phyloP scores from a whole-genome alignment of 2,797 vertebrate genomes.

The Sebastes kiyomatsui region DNA sequence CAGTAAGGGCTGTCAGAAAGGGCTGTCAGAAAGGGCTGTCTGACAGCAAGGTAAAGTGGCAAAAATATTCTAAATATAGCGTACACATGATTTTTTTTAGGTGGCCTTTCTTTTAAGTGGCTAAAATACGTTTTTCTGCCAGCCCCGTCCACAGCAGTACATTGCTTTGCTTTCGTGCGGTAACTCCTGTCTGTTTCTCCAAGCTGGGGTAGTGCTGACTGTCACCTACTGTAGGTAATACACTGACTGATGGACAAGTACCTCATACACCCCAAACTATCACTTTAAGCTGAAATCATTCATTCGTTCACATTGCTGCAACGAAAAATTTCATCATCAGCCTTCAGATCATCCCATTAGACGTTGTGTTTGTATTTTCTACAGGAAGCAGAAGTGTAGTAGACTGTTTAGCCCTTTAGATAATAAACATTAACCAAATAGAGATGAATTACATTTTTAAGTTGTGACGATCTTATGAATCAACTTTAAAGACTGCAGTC shows the following conservation, averaged over 20 bases:
- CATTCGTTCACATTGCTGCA: background rate
- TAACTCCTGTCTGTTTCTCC: no score
- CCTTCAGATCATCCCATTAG: background rate
- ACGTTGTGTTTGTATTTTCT: background rate
- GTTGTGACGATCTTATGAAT: background rate
- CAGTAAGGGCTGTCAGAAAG: no score
- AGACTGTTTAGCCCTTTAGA: background rate
- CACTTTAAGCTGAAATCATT: background rate
- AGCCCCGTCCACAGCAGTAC: no score
- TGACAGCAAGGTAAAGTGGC: no score
- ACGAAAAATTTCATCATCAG: background rate
- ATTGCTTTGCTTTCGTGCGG: no score
- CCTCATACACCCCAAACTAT: background rate
- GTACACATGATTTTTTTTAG: no score
- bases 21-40: no score
- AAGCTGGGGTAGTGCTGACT: no score
- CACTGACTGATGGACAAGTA: background rate
- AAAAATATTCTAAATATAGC: no score
- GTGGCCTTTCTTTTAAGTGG: no score
- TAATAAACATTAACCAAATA: background rate
- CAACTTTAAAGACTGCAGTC: conserved; percentile 3
- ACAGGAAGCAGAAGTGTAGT: background rate
- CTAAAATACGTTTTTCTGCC: no score
- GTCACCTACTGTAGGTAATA: background rate
- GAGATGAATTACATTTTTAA: background rate